Evolutionary conservation across 2,797 vertebrate species (phyloP), one percentile per base, ranked within the genome.

Genomic region (Ciconia nigra): DNA sequence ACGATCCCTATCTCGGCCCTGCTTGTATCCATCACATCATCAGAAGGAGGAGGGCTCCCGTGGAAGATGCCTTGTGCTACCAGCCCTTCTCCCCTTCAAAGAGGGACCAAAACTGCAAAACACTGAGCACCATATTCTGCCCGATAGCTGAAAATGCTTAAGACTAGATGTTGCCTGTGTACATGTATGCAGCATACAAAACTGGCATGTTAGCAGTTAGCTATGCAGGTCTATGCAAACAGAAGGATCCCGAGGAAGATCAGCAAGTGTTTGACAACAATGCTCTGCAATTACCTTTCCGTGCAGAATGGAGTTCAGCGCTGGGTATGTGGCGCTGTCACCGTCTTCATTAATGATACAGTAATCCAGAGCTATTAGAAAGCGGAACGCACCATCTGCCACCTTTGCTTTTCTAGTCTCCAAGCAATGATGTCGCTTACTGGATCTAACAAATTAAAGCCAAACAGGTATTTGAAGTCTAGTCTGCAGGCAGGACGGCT

Each of bases 111-210:
- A 59, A 35, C 12, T 11, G 44, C 29, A 26, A 24, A 62, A 20
- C 12, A 2, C 49, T 3, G 41, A 54, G 29, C 71, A 29, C 28
- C 7, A 1, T 7, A 0, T 41, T 24, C 63, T 35, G 26, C 39
- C 41, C 1, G 2, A 2, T 8, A 9, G 2, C 26, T 44, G 13
- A 18, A n/a, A 55, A 17, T 2, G 7, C 47, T 25, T 7, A 12
- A 31, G 31, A 11, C 13, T 5, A 7, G 47, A 2, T 25, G 28
- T 17, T n/a, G 37, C 28, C 26, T 2, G 7, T 2, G 15, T 11
- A 1, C 8, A 4, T 1, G 20, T 9, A 24, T 5, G 28, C 33
- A 26, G 35, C 21, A 5, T 3, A 21, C 54, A 21, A 24, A 54
- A 4, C 31, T 5, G n/a, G 31, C 9, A 7, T 9, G 1, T 33